These are phyloP conservation scores for Sminthurinus aureus DNA, from an alignment of 2,888 invertebrate genomes.

Conservation along the genomic window DNA sequence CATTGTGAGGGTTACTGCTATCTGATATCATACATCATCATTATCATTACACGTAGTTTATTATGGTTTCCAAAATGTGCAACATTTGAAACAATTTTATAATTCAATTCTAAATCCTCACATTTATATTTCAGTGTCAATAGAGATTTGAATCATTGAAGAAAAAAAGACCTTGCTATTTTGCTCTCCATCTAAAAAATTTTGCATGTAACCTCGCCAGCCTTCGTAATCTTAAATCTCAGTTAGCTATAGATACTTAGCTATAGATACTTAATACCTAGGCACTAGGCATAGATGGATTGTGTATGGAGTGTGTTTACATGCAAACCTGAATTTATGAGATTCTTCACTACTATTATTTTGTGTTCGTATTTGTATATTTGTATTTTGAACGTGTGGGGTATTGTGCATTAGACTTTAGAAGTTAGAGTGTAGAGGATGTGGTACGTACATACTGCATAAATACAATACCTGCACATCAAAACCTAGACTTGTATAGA, in stretches of 20 bases:
- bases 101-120: no score
- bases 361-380: no score
- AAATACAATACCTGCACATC: neutral
- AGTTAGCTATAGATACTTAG: neutral
- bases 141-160: neutral
- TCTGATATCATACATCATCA: neutral
- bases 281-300: neutral
- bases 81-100: no score
- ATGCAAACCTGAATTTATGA: neutral
- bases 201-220: slow-evolving; percentile 17
- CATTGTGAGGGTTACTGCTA: slow-evolving; percentile 7
- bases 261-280: neutral
- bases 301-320: neutral
- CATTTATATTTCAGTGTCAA: no score
- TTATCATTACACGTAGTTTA: no score
- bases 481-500: no score
- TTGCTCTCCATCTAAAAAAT: neutral
- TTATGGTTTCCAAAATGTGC: no score
- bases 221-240: slow-evolving; percentile 9
- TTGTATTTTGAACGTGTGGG: no score
- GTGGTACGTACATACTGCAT: neutral
- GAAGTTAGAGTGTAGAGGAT: no score
- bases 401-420: no score
- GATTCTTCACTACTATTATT: no score
- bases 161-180: slow-evolving; percentile 19